Evolutionary conservation across 2,113 vertebrate species (phyloP).

Genomic region (Paraplagusia blochii): DNA sequence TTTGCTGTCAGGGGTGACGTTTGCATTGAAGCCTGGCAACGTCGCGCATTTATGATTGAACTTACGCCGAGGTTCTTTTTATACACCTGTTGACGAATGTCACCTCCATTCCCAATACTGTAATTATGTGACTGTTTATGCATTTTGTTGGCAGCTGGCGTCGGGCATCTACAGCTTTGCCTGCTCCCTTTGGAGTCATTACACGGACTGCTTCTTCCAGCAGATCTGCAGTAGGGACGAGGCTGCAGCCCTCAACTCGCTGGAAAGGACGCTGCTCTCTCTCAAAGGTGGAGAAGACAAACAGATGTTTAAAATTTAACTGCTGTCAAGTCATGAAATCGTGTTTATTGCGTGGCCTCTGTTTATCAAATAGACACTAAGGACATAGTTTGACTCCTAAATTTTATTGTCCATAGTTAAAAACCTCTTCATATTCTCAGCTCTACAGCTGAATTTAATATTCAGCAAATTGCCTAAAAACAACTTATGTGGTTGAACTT

Average conservation of each 20-base stretch:
- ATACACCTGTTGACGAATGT: slow-evolving; percentile 2
- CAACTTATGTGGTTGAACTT: too few relatives aligned
- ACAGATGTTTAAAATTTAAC: too few relatives aligned
- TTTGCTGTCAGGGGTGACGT: slow-evolving; percentile 1
- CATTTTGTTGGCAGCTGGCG: slow-evolving; percentile 82
- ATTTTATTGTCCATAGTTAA: too few relatives aligned
- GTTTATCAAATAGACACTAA: too few relatives aligned
- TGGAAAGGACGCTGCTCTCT: slow-evolving; percentile 92
- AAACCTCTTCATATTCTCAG: too few relatives aligned
- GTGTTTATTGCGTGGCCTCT: too few relatives aligned
- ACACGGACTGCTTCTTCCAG: slow-evolving; percentile 92
- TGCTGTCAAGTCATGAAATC: too few relatives aligned
- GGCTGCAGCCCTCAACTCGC: slow-evolving; percentile 79
- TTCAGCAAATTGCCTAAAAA: too few relatives aligned
- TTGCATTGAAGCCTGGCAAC: not conserved
- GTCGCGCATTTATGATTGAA: not conserved
- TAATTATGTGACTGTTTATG: slow-evolving; percentile 33
- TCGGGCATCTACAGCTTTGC: slow-evolving; percentile 94
- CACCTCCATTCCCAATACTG: slow-evolving; percentile 22
- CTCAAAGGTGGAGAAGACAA: slow-evolving; percentile 84
- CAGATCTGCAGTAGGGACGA: slow-evolving; percentile 83
- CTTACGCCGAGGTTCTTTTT: slow-evolving; percentile 4
- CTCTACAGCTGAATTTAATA: too few relatives aligned
- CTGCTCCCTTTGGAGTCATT: slow-evolving; percentile 95
- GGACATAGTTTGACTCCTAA: too few relatives aligned